phyloP scores from a whole-genome alignment of 2,797 vertebrate genomes.

The Clarias fuscus region DNA sequence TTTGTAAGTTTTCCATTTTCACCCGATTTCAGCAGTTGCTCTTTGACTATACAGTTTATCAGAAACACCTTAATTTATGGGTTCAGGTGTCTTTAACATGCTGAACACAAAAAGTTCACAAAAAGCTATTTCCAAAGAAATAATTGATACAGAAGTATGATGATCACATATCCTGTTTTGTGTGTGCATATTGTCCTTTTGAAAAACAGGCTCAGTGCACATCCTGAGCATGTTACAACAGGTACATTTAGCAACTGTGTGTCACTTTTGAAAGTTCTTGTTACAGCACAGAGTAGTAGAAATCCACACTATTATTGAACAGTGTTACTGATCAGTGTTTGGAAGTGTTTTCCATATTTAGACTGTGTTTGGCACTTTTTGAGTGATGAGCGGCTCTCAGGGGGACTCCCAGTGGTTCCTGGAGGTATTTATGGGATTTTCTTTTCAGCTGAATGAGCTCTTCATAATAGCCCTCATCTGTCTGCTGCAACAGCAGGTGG shows the following conservation, averaged over 20 bases:
- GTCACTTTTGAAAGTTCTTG: background rate
- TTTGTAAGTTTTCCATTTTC: background rate
- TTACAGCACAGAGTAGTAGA: background rate
- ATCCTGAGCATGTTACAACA: background rate
- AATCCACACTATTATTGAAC: background rate
- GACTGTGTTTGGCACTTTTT: conserved; percentile 69
- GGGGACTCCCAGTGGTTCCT: conserved; percentile 87
- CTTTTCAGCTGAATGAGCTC: conserved; percentile 88
- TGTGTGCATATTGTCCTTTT: background rate
- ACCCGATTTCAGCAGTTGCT: background rate
- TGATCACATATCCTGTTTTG: background rate
- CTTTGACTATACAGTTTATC: background rate
- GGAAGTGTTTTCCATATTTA: conserved; percentile 1
- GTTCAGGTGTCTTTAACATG: background rate
- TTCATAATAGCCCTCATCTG: conserved; percentile 77
- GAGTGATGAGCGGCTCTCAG: conserved; percentile 84
- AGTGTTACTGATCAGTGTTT: background rate
- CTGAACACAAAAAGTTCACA: background rate
- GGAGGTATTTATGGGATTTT: conserved; percentile 81
- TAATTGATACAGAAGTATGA: background rate
- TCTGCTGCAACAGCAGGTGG: conserved; percentile 58
- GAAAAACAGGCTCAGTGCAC: background rate
- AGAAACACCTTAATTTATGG: background rate
- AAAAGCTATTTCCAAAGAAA: background rate
- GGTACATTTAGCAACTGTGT: background rate